A percentile compares a stretch with the other conserved stretches of the same genome.
phyloP scores from a whole-genome alignment of 35 echinoderm and acorn worm species.

The Eucidaris tribuloides region DNA sequence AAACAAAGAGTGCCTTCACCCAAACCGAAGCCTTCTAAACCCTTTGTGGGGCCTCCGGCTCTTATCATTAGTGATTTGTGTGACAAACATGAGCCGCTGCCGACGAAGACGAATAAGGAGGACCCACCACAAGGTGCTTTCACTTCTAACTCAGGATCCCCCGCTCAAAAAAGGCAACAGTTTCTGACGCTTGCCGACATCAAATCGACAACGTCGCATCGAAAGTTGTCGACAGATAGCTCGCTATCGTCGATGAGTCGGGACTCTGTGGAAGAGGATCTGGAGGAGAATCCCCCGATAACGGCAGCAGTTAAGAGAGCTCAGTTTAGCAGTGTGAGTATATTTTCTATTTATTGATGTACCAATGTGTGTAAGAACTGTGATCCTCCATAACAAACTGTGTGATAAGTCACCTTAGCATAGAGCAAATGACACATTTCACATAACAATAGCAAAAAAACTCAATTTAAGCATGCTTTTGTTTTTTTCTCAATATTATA shows the following conservation, averaged over 20 bases:
- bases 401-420: too few relatives aligned
- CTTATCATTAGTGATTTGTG: constrained; percentile 14
- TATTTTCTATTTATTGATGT: neutral
- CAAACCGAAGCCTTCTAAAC: constrained; percentile 1
- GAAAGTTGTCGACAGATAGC: constrained; percentile 39
- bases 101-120: neutral
- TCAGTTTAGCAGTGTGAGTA: constrained; percentile 32
- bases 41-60: neutral
- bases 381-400: too few relatives aligned
- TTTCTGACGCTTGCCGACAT: constrained; percentile 37
- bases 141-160: constrained; percentile 23
- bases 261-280: constrained; percentile 24
- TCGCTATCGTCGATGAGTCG: constrained; percentile 34
- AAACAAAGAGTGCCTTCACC: constrained; percentile 26
- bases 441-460: too few relatives aligned
- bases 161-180: neutral
- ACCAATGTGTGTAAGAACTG: too few relatives aligned
- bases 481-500: too few relatives aligned
- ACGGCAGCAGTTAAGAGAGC: constrained; percentile 17
- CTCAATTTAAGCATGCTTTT: too few relatives aligned
- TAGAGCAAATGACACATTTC: too few relatives aligned
- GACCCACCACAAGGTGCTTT: constrained; percentile 1
- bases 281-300: constrained; percentile 10
- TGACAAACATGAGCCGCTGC: too few relatives aligned
- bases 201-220: neutral